phyloP scores from a whole-genome alignment of 2,113 vertebrate species.

The Ivindomyrus marchei region DNA sequence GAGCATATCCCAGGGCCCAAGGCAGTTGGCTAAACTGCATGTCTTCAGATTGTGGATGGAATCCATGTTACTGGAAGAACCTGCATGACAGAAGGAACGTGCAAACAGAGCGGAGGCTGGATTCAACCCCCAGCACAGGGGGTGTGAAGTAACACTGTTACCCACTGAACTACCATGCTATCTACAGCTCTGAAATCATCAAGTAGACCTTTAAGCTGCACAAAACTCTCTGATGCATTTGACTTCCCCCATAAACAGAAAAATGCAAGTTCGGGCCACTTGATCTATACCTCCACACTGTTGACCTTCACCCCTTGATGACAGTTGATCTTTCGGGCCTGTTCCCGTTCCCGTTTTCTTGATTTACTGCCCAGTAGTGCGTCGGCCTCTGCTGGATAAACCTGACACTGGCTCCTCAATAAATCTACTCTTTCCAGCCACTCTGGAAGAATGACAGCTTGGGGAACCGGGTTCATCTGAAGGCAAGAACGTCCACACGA shows the following conservation, averaged over 20 bases:
- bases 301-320: conserved; percentile 41
- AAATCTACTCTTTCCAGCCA: conserved; percentile 35
- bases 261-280: background rate
- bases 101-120: background rate
- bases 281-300: conserved; percentile 25
- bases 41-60: background rate
- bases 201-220: background rate
- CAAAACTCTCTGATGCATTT: background rate
- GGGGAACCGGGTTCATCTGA: background rate
- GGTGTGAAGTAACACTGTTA: background rate
- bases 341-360: conserved; percentile 32
- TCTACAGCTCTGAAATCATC: background rate
- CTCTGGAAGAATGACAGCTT: background rate
- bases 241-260: background rate
- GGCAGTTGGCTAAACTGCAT: background rate
- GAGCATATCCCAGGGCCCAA: background rate
- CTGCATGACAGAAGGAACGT: background rate
- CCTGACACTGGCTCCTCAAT: conserved; percentile 38
- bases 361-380: conserved; percentile 50
- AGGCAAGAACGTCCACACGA: background rate
- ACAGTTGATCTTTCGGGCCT: conserved; percentile 27
- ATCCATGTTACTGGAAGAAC: background rate
- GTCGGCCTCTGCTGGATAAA: conserved; percentile 39
- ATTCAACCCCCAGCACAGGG: background rate
- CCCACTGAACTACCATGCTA: background rate